Conservation (phyloP, 2,797 vertebrate species). For the Huso huso region DNA sequence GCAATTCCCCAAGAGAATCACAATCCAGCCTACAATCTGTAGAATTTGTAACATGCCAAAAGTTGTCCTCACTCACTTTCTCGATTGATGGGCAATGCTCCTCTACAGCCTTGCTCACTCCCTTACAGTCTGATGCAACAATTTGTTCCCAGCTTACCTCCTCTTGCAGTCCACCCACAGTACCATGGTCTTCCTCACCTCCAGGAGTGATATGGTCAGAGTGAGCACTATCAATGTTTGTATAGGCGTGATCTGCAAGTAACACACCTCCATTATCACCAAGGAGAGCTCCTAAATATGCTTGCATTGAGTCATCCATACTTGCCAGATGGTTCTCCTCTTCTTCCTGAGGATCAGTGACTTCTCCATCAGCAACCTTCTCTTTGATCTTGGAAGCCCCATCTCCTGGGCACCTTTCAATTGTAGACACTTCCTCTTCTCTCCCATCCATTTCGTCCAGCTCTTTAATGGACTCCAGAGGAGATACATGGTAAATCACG, state of each 20-base stretch:
- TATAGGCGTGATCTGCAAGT: too few species aligned
- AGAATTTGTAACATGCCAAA: background rate
- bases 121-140: background rate
- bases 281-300: too few species aligned
- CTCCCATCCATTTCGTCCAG: conserved; percentile 24
- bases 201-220: conserved; percentile 1
- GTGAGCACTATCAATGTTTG: too few species aligned
- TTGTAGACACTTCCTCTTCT: background rate
- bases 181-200: background rate
- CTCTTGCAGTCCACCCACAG: background rate
- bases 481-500: conserved; percentile 14
- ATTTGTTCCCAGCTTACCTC: conserved; percentile 5
- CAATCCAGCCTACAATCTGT: conserved; percentile 3
- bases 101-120: conserved; percentile 1
- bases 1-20: conserved; percentile 12
- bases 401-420: conserved; percentile 18
- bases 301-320: too few species aligned
- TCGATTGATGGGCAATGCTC: background rate
- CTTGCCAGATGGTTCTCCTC: background rate
- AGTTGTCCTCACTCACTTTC: background rate
- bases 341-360: background rate
- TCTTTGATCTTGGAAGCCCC: conserved; percentile 17
- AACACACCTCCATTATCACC: too few species aligned
- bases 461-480: conserved; percentile 30
- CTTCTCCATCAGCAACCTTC: background rate